Base-by-base conservation (phyloP, 1,140 invertebrate genomes). In the Holotrichia oblita region DNA sequence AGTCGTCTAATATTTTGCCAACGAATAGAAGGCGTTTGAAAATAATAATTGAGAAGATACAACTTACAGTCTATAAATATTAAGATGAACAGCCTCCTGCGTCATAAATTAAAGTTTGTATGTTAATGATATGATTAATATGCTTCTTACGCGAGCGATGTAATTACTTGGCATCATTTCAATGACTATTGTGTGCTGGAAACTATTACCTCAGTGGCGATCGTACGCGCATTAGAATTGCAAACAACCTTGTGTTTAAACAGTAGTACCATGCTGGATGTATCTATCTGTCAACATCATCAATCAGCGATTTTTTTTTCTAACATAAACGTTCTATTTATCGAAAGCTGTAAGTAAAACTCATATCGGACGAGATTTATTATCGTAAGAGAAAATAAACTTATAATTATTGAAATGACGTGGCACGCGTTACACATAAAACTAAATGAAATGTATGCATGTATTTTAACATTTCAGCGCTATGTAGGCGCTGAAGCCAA, bases 101-200 rank as follows among this genome's bases (percentile, higher is more conserved):
- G n/a, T 55, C 48, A 55, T 55, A 55, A 55, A 55, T 55, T 20
- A 55, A 55, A 55, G 48, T 55, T n/a, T 55, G 2, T 55, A 55
- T 55, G 14, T 55, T 55, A 55, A 55, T 55, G 48, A 55, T 55
- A n/a, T 55, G 12, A n/a, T 55, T 17, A 55, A 17, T 55, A 55
- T 55, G 48, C n/a, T n/a, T 12, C 14, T 17, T 55, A 17, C 48
- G 48, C 48, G 14, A 6, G 14, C 48, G 17, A 17, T 2, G 48
- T 55, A 55, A 55, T 17, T 14, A 55, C 17, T 55, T 55, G n/a
- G 48, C 12, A 17, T 55, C n/a, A 55, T 55, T 55, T 55, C 48
- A 55, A 17, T 55, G 48, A 55, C 14, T 17, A 55, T 55, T 55
- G 48, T 55, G 2, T 20, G 3, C 2, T 55, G 48, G 44, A 48